Percentiles rank a stretch among this genome's conserved stretches.
Evolutionary conservation across 2,113 vertebrate genomes (phyloP).

Genomic region (Eurypyga helias): DNA sequence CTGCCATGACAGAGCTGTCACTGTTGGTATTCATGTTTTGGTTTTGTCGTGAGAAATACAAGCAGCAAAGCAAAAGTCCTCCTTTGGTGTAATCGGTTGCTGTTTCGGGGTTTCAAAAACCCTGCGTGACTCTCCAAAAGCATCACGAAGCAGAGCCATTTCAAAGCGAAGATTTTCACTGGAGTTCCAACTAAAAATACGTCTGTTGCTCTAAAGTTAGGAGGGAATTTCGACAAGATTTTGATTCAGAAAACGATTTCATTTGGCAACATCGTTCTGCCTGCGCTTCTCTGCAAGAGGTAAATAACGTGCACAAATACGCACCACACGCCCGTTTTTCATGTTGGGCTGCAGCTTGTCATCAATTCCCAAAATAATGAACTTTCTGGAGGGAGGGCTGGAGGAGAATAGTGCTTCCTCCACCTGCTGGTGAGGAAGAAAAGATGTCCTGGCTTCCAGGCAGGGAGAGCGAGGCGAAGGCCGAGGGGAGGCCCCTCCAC

Average conservation of each 20-base stretch:
- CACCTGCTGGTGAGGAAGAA: conserved; percentile 70
- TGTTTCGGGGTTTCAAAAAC: background rate
- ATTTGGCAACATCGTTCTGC: background rate
- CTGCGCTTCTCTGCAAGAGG: background rate
- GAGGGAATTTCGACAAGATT: background rate
- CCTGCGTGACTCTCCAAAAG: background rate
- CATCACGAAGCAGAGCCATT: background rate
- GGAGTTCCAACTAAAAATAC: background rate
- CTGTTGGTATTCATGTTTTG: background rate
- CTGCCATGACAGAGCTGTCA: background rate
- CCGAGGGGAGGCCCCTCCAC: background rate
- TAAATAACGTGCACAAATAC: background rate
- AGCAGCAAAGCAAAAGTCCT: background rate
- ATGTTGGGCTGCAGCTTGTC: conserved; percentile 24
- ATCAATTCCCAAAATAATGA: conserved; percentile 45
- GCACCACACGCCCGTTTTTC: background rate
- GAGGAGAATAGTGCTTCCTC: conserved; percentile 66
- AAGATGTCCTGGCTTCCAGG: background rate
- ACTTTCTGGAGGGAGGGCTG: background rate
- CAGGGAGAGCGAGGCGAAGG: background rate
- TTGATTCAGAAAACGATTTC: background rate
- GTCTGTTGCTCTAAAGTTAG: background rate
- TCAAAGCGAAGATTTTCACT: background rate
- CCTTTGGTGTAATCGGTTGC: background rate
- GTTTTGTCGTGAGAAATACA: background rate